Base-by-base conservation (phyloP, 1,140 invertebrate genomes). In the Octopus sinensis region DNA sequence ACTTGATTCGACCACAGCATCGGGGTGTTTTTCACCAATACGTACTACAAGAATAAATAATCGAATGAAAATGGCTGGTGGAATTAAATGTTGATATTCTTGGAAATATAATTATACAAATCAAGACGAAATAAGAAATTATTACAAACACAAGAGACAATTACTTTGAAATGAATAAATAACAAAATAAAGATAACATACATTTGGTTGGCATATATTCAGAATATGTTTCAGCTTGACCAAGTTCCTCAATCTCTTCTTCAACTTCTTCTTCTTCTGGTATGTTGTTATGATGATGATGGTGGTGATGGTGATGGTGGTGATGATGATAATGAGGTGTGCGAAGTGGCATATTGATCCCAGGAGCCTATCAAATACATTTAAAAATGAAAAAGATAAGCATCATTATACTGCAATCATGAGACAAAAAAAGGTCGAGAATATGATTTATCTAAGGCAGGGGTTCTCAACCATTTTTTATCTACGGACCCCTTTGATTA, bases 1-100 rank as follows among this genome's bases (percentile, higher is more conserved):
- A 54, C 97, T 97, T 0, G 98, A 99, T 91, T 99, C 98, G 30
- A 99, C 98, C 12, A 99, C 97, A n/a, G 96, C 95, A 92, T 99
- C 98, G 0, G 98, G 98, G 93, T 99, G 98, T 87, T 96, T 96
- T 82, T 94, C 93, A 5, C 98, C 98, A 78, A 99, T 92, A 91
- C 97, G 97, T 84, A 99, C 95, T 96, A 84, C 54, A 86, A 86
- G 88, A 43, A 43, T 43, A 43, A 43, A 43, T 43, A 43, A 43
- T 43, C 30, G 30, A 43, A 3, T 43, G 30, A 43, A 43, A 43
- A 43, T 43, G 30, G 30, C 30, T 43, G 3, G 30, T 43, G 30
- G 30, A 43, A 43, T 43, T 43, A 43, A 1, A 3, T 43, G 30
- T 43, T 43, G 30, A 43, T 43, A 43, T 43, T 43, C 30, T 43